Evolutionary conservation across 1,140 invertebrate genomes (phyloP), one percentile per base, ranked within the genome.

Genomic region (Lycorma delicatula): DNA sequence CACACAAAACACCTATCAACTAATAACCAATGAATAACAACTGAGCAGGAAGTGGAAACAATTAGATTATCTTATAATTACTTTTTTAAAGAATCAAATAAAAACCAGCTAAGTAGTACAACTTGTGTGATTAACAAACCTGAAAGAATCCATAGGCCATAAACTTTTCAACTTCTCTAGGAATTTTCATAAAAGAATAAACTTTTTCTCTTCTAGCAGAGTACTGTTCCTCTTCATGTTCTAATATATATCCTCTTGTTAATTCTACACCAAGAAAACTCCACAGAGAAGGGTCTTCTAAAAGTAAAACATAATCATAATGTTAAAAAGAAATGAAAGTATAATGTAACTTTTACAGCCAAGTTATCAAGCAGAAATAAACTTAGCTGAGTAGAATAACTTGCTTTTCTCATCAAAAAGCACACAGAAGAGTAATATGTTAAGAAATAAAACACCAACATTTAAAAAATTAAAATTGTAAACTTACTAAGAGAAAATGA

Each of bases 161-260:
- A 71, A 99, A 98, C 60, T 89, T 89, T 70, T 93, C 91, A 20
- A 92, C 75, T 74, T 98, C 93, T 65, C 84, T 79, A 0, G 96
- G 97, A 67, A 98, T 97, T 76, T 89, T 90, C 74, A 98, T 87
- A 73, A 98, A 98, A 0, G 91, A 93, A 70, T 98, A 98, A 41
- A 99, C 90, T 76, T 98, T 95, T 69, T 97, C 89, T 61, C 96
- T 74, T 61, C 93, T 81, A 23, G 93, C 92, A 28, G 87, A 88
- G 75, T 93, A 98, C 56, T 90, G 79, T 68, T 93, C 91, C 70
- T 97, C 92, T 68, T 97, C 93, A 71, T 96, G 84, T 74, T 97
- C 91, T 26, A 96, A 72, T 64, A 88, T 77, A 75, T 97, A 98
- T 12, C 90, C 89, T 65, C 93, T 78, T 3, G 90, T 93, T 61